These are phyloP conservation scores for Athene noctua DNA, from an alignment of 2,113 vertebrate genomes.

Conservation along the genomic window DNA sequence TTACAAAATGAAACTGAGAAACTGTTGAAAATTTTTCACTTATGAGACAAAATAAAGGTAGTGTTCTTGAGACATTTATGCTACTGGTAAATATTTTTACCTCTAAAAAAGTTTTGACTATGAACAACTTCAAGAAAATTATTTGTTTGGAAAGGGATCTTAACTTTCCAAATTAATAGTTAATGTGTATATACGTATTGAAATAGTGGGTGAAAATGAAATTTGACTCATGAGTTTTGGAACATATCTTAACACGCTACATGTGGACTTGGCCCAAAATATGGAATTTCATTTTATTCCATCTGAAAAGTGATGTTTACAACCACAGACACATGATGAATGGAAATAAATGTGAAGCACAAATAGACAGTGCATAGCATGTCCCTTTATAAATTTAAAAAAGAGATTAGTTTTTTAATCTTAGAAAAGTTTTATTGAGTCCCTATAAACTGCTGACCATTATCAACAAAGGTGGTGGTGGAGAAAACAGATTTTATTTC, in stretches of 20 bases:
- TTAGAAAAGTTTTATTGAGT: background rate
- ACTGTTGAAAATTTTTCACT: background rate
- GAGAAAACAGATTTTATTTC: background rate
- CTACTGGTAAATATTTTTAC: background rate
- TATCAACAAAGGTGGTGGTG: accelerated
- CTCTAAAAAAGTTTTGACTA: background rate
- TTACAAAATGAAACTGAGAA: background rate
- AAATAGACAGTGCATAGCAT: background rate
- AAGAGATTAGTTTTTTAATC: background rate
- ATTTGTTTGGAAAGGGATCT: background rate
- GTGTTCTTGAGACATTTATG: background rate
- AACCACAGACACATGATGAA: background rate
- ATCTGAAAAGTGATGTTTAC: background rate
- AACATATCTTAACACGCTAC: background rate
- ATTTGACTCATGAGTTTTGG: background rate
- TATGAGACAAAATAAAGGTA: background rate
- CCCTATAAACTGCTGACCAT: background rate
- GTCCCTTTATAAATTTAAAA: background rate
- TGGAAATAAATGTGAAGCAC: background rate
- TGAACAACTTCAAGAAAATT: background rate
- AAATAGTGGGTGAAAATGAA: background rate
- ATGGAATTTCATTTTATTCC: background rate
- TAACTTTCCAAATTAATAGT: background rate
- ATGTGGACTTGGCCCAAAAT: background rate
- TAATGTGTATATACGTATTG: background rate